Base-by-base conservation (phyloP, 2,888 invertebrate genomes). In the Habrosyne pyritoides region DNA sequence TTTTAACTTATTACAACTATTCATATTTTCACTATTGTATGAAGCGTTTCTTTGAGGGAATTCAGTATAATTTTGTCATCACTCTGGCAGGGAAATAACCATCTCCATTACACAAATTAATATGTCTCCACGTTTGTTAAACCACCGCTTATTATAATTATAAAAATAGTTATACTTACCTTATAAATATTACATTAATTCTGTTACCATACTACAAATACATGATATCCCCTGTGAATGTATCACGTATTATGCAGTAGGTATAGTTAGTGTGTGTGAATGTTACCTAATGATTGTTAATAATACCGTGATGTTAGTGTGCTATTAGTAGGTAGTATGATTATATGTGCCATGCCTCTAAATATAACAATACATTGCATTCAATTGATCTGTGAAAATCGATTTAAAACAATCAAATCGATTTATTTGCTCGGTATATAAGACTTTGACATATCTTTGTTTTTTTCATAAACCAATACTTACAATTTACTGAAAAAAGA, bases 121-220 rank as follows among this genome's bases (percentile, higher is more conserved):
- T n/a, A n/a, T n/a, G n/a, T n/a, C n/a, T n/a, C n/a, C n/a, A n/a
- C n/a, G n/a, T n/a, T n/a, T n/a, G n/a, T n/a, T n/a, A n/a, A n/a
- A n/a, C n/a, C n/a, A n/a, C n/a, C n/a, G n/a, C n/a, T n/a, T n/a
- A n/a, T n/a, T n/a, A n/a, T n/a, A n/a, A n/a, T n/a, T n/a, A n/a
- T n/a, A n/a, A n/a, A n/a, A n/a, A n/a, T n/a, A n/a, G n/a, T n/a
- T n/a, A n/a, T n/a, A 28, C 46, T 48, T 10, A 33, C 18, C 10
- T 28, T 10, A 10, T 2, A 0, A 6, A 24, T 47, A 24, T 42
- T 36, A 21, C 14, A 10, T n/a, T 47, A 2, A 8, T 53, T 33
- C 47, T 56, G 54, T 56, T 53, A 54, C 60, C 60, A 47, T 50
- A 33, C 5, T 7, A 14, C 24, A 3, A 33, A 33, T 33, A n/a